Percentiles rank a stretch among this genome's conserved stretches.
Conservation (phyloP, 2,888 invertebrate species). For the Crocallis elinguaria region DNA sequence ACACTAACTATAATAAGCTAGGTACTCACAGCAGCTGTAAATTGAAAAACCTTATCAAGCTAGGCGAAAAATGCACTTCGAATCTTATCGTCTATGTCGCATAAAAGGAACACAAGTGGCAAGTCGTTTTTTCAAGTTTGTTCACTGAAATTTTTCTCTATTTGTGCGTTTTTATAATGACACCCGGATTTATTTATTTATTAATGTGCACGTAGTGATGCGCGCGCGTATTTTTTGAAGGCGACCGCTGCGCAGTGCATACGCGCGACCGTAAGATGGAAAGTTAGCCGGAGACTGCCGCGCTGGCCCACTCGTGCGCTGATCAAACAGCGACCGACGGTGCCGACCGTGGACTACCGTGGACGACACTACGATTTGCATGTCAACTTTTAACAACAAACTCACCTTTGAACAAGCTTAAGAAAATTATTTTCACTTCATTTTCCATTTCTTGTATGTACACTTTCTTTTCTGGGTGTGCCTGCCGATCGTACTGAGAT, state of each 20-base stretch:
- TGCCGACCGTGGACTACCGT: neutral
- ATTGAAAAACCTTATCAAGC: slow-evolving; percentile 60
- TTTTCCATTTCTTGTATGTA: no score
- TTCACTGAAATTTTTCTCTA: slow-evolving; percentile 10
- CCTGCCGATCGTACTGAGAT: no score
- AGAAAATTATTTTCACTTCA: neutral
- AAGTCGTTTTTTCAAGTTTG: slow-evolving; percentile 11
- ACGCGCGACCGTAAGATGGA: slow-evolving; percentile 16
- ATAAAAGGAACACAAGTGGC: slow-evolving; percentile 36
- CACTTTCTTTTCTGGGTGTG: no score
- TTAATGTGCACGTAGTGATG: neutral
- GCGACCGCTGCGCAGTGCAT: neutral
- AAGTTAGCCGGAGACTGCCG: slow-evolving; percentile 13
- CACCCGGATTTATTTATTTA: slow-evolving; percentile 1
- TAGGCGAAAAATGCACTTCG: slow-evolving; percentile 39
- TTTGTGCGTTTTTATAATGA: neutral
- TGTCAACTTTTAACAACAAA: neutral
- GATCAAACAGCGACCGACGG: slow-evolving; percentile 4
- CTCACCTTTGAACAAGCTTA: neutral
- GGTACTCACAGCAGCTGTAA: slow-evolving; percentile 66
- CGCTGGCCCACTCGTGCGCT: slow-evolving; percentile 10
- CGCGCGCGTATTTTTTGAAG: slow-evolving; percentile 2
- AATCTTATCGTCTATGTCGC: slow-evolving; percentile 38
- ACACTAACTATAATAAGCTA: slow-evolving; percentile 32
- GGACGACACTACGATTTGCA: neutral